phyloP scores from a whole-genome alignment of 35 echinoderm and acorn worm species.

The Hemicentrotus pulcherrimus region DNA sequence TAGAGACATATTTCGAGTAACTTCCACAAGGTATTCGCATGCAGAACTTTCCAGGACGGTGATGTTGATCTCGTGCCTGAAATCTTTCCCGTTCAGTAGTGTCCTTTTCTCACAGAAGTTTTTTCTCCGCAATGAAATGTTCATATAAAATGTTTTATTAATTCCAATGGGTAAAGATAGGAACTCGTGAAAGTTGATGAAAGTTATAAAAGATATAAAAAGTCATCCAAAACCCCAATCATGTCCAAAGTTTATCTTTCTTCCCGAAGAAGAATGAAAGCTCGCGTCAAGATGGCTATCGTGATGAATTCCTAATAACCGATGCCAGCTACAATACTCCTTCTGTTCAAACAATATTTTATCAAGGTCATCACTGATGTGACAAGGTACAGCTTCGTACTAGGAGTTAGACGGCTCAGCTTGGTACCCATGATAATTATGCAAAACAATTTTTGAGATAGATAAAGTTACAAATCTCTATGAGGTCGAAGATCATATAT shows the following conservation, averaged over 20 bases:
- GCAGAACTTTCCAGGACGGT: not conserved
- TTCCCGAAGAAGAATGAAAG: not conserved
- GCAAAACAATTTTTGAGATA: not conserved
- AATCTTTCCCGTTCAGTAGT: not conserved
- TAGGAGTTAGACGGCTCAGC: not conserved
- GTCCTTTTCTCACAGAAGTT: not conserved
- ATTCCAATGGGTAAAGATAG: no score
- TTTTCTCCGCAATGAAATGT: not conserved
- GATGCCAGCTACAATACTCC: not conserved
- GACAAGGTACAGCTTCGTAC: not conserved
- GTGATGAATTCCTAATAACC: not conserved
- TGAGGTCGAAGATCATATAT: not conserved
- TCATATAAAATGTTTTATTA: no score
- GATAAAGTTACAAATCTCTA: not conserved
- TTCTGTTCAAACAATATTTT: not conserved
- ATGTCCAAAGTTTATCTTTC: not conserved
- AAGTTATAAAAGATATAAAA: no score
- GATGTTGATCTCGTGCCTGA: not conserved
- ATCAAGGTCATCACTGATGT: not conserved
- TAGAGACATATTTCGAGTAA: not conserved
- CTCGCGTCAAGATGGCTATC: not conserved
- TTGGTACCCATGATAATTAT: not conserved
- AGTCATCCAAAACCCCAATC: no score
- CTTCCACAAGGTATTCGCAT: not conserved
- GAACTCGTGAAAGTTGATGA: no score